Evolutionary conservation across 2,888 invertebrate genomes (phyloP).

Genomic region (Rhamnusium bicolor): DNA sequence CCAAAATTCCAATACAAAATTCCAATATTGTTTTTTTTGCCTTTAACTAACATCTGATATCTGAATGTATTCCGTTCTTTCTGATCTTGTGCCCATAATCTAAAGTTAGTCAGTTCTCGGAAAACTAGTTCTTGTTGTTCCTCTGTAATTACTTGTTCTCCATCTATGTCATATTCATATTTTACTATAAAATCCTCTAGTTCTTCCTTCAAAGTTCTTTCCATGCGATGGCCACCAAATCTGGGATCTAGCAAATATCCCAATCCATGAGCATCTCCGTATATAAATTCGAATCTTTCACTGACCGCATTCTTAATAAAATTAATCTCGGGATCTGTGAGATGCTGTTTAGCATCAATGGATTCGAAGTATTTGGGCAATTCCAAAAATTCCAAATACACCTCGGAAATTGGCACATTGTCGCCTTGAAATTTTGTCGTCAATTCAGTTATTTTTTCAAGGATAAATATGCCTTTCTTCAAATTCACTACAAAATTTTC

Average conservation of each 20-base stretch:
- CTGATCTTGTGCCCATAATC: not conserved
- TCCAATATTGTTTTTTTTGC: too few relatives aligned
- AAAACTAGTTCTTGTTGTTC: not conserved
- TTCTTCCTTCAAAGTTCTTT: not conserved
- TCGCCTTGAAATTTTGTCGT: slow-evolving; percentile 5
- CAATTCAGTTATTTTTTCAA: not conserved
- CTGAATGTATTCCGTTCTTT: not conserved
- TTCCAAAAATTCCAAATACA: slow-evolving; percentile 9
- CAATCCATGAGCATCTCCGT: slow-evolving; percentile 14
- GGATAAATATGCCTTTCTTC: too few relatives aligned
- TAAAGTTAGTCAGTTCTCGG: not conserved
- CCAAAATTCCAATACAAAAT: too few relatives aligned
- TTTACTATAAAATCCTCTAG: not conserved
- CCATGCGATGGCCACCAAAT: slow-evolving; percentile 25
- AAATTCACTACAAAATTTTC: not conserved
- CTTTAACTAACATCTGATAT: too few relatives aligned
- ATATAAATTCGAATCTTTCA: slow-evolving; percentile 18
- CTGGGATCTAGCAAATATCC: slow-evolving; percentile 26
- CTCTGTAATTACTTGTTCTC: too few relatives aligned
- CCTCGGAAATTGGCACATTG: slow-evolving; percentile 16
- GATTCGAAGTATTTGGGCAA: not conserved
- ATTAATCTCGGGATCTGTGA: not conserved
- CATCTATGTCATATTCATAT: not conserved
- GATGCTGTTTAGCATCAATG: not conserved
- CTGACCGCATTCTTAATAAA: too few relatives aligned